These are phyloP conservation scores for Megalops atlanticus DNA, from an alignment of 2,113 vertebrate genomes.

Conservation along the genomic window DNA sequence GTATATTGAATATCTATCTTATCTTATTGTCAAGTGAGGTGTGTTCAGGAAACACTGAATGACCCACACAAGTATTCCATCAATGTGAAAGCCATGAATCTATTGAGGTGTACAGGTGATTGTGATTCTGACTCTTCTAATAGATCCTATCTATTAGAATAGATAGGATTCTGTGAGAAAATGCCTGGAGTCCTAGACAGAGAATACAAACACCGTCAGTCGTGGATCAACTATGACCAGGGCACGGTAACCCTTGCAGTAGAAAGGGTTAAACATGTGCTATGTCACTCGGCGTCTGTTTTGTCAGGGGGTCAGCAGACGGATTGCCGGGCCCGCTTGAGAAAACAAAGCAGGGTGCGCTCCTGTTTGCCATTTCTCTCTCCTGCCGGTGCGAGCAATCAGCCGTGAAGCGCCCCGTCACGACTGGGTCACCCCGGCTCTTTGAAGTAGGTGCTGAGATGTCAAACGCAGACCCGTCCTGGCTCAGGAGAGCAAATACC, in stretches of 20 bases:
- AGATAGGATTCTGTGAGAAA: not conserved
- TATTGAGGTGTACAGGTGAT: not conserved
- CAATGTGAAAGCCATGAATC: not conserved
- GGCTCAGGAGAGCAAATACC: slow-evolving; percentile 17
- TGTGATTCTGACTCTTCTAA: not conserved
- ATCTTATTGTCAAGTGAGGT: not conserved
- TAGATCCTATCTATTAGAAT: no score
- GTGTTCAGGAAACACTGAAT: not conserved
- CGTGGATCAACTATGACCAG: not conserved
- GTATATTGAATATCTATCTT: not conserved
- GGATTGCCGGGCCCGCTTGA: not conserved
- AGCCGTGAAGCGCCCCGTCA: slow-evolving; percentile 7
- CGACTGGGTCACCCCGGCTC: not conserved
- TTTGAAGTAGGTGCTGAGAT: slow-evolving; percentile 11
- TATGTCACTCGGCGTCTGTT: not conserved
- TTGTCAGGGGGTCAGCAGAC: slow-evolving; percentile 1
- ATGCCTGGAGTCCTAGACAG: not conserved
- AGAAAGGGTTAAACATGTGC: slow-evolving; percentile 4
- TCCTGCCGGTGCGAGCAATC: slow-evolving; percentile 18
- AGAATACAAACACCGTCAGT: not conserved
- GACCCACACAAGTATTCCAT: not conserved
- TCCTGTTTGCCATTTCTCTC: slow-evolving; percentile 19
- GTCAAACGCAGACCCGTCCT: not conserved
- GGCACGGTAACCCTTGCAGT: not conserved
- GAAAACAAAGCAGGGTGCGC: slow-evolving; percentile 25